These are phyloP conservation scores for Cyrtonyx montezumae DNA, from an alignment of 2,113 vertebrate genomes.

Conservation along the genomic window DNA sequence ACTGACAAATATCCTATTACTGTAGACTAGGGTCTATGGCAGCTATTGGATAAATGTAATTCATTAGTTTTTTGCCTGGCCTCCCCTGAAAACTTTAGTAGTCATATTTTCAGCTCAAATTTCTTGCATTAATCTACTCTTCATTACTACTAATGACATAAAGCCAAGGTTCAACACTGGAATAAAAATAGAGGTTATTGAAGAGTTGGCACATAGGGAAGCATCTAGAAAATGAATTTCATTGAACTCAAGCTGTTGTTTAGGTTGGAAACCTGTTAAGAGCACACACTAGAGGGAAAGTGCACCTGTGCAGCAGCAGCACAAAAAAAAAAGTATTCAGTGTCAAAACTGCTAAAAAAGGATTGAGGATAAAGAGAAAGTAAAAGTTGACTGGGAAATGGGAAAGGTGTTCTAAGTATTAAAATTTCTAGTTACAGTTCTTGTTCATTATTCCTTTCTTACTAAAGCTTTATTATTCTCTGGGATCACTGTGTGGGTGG, in stretches of 20 bases:
- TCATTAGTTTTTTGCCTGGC: not conserved
- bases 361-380: not conserved
- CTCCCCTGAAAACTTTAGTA: not conserved
- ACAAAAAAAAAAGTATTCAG: not conserved
- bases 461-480: constrained; percentile 7
- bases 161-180: not conserved
- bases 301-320: not conserved
- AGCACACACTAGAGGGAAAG: not conserved
- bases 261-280: not conserved
- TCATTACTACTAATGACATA: not conserved
- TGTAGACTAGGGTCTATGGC: not conserved
- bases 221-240: not conserved
- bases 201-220: not conserved
- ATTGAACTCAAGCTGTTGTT: not conserved
- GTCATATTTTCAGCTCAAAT: not conserved
- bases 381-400: not conserved
- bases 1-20: not conserved
- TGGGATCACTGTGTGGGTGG: not conserved
- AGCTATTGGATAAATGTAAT: not conserved
- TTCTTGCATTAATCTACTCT: not conserved
- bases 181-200: not conserved
- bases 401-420: not conserved
- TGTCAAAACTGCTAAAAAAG: not conserved
- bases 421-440: constrained; percentile 1
- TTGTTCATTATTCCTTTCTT: constrained; percentile 14